A percentile compares a stretch with the other conserved stretches of the same genome.
Conservation (phyloP, 2,113 vertebrate species). For the Chrysemys picta region DNA sequence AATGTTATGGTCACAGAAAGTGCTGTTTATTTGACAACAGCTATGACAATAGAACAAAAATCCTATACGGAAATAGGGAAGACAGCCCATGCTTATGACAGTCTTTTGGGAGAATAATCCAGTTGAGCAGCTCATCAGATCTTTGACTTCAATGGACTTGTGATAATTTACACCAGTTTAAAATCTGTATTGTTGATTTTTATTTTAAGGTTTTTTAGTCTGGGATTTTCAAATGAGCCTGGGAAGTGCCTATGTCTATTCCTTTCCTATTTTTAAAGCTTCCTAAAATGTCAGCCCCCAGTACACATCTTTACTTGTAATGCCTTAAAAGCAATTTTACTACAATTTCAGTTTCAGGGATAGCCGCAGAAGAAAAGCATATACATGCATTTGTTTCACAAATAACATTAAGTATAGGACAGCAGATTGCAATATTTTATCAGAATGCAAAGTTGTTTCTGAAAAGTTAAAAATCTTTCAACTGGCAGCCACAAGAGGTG, state of each 20-base stretch:
- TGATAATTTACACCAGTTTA: neutral
- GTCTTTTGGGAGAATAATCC: neutral
- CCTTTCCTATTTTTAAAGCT: neutral
- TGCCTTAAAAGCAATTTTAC: neutral
- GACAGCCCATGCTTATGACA: no score
- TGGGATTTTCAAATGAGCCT: neutral
- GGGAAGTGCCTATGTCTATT: neutral
- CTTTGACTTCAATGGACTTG: neutral
- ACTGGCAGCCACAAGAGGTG: neutral
- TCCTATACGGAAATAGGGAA: neutral
- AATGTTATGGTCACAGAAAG: neutral
- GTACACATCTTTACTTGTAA: neutral
- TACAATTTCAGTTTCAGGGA: neutral
- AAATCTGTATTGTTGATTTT: neutral
- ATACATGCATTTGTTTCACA: neutral
- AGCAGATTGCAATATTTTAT: neutral
- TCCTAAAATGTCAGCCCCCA: neutral
- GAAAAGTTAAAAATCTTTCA: neutral
- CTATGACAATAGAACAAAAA: neutral
- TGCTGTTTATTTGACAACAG: neutral
- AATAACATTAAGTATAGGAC: no score
- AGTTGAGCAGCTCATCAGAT: neutral
- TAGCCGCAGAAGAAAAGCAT: neutral
- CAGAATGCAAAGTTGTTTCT: neutral
- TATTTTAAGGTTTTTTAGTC: neutral